Evolutionary conservation across 2,888 invertebrate species (phyloP).

Genomic region (Philaethria dido): DNA sequence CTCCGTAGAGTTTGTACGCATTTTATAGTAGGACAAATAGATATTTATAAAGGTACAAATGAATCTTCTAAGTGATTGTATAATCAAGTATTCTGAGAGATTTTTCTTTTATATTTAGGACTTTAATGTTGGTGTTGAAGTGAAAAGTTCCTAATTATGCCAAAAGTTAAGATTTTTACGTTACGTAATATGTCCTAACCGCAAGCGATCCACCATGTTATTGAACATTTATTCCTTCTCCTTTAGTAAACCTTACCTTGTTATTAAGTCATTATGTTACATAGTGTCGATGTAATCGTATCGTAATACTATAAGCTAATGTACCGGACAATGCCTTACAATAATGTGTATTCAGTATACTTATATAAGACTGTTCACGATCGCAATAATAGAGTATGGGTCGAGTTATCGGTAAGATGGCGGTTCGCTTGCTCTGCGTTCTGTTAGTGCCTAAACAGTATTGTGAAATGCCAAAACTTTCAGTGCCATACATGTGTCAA

Average conservation of each 20-base stretch:
- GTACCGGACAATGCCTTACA: constrained; percentile 1
- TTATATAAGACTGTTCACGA: constrained; percentile 5
- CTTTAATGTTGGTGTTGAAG: constrained; percentile 31
- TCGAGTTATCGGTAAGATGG: constrained; percentile 3
- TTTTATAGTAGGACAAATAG: constrained; percentile 16
- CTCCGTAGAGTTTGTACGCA: constrained; percentile 27
- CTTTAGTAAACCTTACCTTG: neutral
- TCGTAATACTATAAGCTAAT: neutral
- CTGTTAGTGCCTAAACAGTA: constrained; percentile 36
- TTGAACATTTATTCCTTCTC: neutral
- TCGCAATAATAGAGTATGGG: neutral
- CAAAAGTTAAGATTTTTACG: constrained; percentile 31
- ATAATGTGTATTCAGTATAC: neutral
- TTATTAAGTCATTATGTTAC: neutral
- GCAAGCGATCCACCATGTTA: constrained; percentile 19
- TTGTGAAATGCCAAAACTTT: constrained; percentile 34
- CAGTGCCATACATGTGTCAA: constrained; percentile 34
- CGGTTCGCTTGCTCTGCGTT: constrained; percentile 4
- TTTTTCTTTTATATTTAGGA: constrained; percentile 16
- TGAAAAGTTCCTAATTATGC: constrained; percentile 41
- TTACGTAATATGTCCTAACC: constrained; percentile 19
- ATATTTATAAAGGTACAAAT: constrained; percentile 7
- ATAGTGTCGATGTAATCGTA: neutral
- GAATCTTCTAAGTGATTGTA: neutral
- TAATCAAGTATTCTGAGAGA: neutral